phyloP scores from a whole-genome alignment of 2,113 vertebrate species.

The Halcyon malimbica region DNA sequence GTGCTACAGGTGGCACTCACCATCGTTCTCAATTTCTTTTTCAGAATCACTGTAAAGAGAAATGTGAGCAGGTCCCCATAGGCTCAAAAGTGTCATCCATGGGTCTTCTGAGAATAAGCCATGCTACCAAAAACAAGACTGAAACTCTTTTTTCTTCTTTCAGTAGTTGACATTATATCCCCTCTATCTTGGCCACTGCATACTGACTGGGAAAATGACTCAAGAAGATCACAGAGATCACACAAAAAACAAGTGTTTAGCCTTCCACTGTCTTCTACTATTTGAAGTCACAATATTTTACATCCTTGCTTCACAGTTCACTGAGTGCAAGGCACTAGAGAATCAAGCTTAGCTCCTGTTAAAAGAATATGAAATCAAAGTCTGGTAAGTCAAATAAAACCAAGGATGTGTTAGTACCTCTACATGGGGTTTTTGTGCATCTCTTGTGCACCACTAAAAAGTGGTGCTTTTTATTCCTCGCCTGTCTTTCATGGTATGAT shows the following conservation, averaged over 20 bases:
- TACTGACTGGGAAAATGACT: background rate
- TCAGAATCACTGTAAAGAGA: background rate
- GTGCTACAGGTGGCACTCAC: background rate
- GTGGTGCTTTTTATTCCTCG: background rate
- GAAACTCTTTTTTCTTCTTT: background rate
- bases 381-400: constrained; percentile 39
- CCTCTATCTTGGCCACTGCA: background rate
- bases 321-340: background rate
- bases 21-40: background rate
- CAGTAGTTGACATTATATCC: background rate
- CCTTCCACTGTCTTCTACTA: background rate
- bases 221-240: background rate
- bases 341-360: background rate
- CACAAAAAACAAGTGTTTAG: background rate
- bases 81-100: background rate
- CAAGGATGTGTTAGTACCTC: background rate
- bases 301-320: background rate
- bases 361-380: constrained; percentile 16
- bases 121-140: background rate
- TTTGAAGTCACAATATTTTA: background rate
- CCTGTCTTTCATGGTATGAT: background rate
- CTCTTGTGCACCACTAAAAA: background rate
- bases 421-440: background rate
- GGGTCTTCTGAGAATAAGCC: background rate
- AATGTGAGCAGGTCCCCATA: background rate